Conservation (phyloP, 2,113 vertebrate genomes). For the Cyphomyrus discorhynchus region DNA sequence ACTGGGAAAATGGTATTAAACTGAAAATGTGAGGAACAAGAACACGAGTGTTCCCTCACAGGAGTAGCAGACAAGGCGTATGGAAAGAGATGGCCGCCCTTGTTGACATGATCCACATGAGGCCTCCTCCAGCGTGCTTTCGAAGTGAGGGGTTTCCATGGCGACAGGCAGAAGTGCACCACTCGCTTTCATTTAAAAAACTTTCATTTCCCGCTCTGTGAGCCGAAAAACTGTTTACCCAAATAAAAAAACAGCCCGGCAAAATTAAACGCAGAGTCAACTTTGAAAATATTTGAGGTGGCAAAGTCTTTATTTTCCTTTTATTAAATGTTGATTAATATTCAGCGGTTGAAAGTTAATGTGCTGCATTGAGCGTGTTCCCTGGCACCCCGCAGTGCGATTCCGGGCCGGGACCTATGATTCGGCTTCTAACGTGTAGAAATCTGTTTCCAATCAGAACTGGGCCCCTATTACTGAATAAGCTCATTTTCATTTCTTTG, state of each 20-base stretch:
- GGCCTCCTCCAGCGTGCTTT: neutral
- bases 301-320: conserved; percentile 83
- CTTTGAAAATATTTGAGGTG: conserved; percentile 88
- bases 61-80: neutral
- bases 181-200: conserved; percentile 46
- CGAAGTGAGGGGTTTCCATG: neutral
- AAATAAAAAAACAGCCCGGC: conserved; percentile 50
- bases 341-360: conserved; percentile 85
- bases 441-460: conserved; percentile 83
- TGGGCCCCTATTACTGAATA: conserved; percentile 67
- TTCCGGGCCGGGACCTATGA: conserved; percentile 65
- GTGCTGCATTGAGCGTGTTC: conserved; percentile 62
- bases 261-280: conserved; percentile 59
- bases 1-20: neutral
- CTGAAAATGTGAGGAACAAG: neutral
- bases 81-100: neutral
- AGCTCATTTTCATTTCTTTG: conserved; percentile 48
- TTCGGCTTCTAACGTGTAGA: conserved; percentile 25
- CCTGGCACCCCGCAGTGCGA: conserved; percentile 72
- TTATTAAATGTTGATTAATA: conserved; percentile 96
- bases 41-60: neutral
- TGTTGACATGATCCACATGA: conserved; percentile 7
- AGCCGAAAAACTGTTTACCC: conserved; percentile 45
- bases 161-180: conserved; percentile 36
- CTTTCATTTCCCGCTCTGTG: conserved; percentile 46